Evolutionary conservation across 2,888 invertebrate genomes (phyloP).

Genomic region (Lithophane semibrunnea): DNA sequence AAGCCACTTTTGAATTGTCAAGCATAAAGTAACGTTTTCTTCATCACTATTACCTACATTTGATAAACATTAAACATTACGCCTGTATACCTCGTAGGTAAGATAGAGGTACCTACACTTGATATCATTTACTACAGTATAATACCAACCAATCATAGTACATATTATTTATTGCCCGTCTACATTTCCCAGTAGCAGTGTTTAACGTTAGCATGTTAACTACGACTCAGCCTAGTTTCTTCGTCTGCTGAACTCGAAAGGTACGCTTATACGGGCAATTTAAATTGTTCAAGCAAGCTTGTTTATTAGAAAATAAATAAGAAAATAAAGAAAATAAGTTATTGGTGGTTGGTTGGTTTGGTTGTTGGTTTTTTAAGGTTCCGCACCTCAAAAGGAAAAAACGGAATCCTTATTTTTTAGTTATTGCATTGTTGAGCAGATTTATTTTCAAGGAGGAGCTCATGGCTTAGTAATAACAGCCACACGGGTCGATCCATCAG

Average conservation of each 20-base stretch:
- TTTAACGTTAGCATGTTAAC: conserved; percentile 6
- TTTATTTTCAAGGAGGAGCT: too few relatives aligned
- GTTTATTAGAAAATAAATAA: background rate
- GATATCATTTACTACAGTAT: background rate
- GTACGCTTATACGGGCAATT: background rate
- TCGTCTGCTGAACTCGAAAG: background rate
- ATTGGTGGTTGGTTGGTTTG: background rate
- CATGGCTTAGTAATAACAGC: too few relatives aligned
- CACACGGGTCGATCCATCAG: too few relatives aligned
- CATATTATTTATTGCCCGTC: background rate
- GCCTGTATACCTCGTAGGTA: too few relatives aligned
- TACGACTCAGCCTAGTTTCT: background rate
- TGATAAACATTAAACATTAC: background rate
- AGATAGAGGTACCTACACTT: background rate
- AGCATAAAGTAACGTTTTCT: background rate
- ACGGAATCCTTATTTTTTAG: background rate
- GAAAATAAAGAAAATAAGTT: background rate
- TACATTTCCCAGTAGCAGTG: background rate
- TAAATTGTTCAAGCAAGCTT: background rate
- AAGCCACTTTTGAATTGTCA: background rate
- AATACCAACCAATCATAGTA: background rate
- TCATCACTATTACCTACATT: background rate
- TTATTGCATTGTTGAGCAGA: background rate
- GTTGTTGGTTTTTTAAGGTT: too few relatives aligned
- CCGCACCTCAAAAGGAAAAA: too few relatives aligned